Base-by-base conservation (phyloP, 2,888 invertebrate species). In the Drosophila prostipennis region DNA sequence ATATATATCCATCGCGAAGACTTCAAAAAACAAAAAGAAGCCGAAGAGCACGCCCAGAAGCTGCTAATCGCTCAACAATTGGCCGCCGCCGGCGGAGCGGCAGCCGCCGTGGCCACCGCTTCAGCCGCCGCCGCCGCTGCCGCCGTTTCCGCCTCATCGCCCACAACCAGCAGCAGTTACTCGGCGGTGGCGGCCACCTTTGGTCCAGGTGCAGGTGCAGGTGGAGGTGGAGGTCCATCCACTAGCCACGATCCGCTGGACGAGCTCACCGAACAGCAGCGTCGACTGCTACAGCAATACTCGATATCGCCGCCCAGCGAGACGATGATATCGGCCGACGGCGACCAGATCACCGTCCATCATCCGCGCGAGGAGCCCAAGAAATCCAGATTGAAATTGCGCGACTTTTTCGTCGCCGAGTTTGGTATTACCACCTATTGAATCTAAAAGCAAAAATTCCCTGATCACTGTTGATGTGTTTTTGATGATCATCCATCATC, bases 331-430 rank as follows among this genome's bases (percentile, higher is more conserved):
- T 90, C 91, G 74, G 91, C 90, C 54, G 91, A 91, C 73, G 91
- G 91, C 59, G 91, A 91, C 87, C 91, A 91, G 76, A 89, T 91
- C 76, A 91, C 91, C 67, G 90, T 91, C 94, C 95, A 95, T 93
- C 94, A 94, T 93, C 87, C 90, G 57, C 95, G 95, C 93, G 95
- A 95, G 93, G 95, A 95, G 91, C 94, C 94, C 92, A 95, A 95
- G 94, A 95, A 95, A 94, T 88, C 90, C 7, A 95, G 95, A 94
- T 95, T 95, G 93, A 96, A 96, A 94, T 94, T 96, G 93, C 96
- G 96, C 94, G 96, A 96, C 94, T 95, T 96, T 93, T 96, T 96
- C 94, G 95, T 96, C 92, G 94, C 96, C 92, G 96, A 96, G 94
- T 95, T 96, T 94, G 95, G 95, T 94, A 94, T 94, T 65, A 55